A percentile compares a stretch with the other conserved stretches of the same genome.
Conservation (phyloP, 2,888 invertebrate genomes). For the Pheosia gnoma region DNA sequence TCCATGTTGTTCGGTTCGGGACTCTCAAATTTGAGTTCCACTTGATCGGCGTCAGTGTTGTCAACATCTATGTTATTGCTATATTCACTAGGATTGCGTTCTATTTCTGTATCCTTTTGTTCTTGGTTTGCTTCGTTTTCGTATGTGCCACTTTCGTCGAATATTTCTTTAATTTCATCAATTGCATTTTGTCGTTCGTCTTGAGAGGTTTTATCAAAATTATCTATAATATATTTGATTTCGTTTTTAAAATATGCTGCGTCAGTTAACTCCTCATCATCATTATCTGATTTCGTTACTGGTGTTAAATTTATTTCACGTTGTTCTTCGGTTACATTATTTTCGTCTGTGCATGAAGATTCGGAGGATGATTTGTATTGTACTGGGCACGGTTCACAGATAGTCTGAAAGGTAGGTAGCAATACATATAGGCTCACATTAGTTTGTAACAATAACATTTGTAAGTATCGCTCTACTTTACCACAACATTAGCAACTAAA, state of each 20-base stretch:
- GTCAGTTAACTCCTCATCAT: background rate
- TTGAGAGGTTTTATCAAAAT: slow-evolving; percentile 8
- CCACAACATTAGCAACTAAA: slow-evolving; percentile 58
- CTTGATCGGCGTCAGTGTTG: slow-evolving; percentile 2
- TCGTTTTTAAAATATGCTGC: slow-evolving; percentile 3
- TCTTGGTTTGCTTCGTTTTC: background rate
- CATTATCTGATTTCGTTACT: background rate
- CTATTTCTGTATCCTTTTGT: background rate
- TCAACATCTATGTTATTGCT: slow-evolving; percentile 5
- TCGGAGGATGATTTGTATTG: slow-evolving; percentile 3
- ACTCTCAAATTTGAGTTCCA: background rate
- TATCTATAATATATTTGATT: slow-evolving; percentile 14
- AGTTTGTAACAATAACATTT: background rate
- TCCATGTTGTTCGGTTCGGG: background rate
- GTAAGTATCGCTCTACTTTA: slow-evolving; percentile 36
- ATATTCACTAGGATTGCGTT: background rate
- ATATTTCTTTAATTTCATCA: background rate
- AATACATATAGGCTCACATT: background rate
- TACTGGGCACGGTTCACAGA: slow-evolving; percentile 28
- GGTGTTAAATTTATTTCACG: background rate
- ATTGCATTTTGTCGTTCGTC: background rate
- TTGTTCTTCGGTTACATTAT: background rate
- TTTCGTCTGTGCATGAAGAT: background rate
- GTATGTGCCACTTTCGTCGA: background rate
- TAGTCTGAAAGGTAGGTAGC: slow-evolving; percentile 29